Percentiles rank a stretch among this genome's conserved stretches.
phyloP scores from a whole-genome alignment of 64 coral and sea anemone species.

The Exaiptasia diaphana region DNA sequence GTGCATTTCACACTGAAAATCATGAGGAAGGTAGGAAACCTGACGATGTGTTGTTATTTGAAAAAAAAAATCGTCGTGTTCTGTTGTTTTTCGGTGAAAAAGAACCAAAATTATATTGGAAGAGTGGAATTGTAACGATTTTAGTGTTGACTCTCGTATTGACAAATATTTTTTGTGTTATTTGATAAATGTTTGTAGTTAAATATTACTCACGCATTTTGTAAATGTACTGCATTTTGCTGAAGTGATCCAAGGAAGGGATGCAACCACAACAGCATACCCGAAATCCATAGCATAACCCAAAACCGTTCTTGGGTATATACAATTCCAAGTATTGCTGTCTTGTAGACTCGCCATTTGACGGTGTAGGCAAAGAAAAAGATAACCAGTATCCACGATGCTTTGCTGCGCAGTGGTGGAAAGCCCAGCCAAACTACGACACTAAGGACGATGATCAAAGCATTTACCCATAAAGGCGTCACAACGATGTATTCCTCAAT shows the following conservation, averaged over 20 bases:
- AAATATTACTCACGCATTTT: slow-evolving; percentile 39
- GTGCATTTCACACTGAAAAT: too few relatives aligned
- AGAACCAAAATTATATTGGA: too few relatives aligned
- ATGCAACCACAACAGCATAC: slow-evolving; percentile 35
- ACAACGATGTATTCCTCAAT: slow-evolving; percentile 61
- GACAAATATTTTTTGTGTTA: too few relatives aligned
- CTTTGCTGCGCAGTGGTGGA: slow-evolving; percentile 61
- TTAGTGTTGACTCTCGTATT: too few relatives aligned
- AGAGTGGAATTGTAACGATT: too few relatives aligned
- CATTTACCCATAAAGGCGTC: slow-evolving; percentile 53
- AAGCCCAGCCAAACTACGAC: slow-evolving; percentile 51
- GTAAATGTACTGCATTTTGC: slow-evolving; percentile 26
- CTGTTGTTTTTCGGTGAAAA: too few relatives aligned
- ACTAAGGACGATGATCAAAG: slow-evolving; percentile 45
- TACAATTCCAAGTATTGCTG: background rate
- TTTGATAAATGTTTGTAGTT: too few relatives aligned
- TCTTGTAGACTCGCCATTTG: slow-evolving; percentile 68
- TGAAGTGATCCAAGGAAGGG: slow-evolving; percentile 59
- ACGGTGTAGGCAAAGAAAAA: slow-evolving; percentile 73
- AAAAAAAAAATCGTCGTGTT: too few relatives aligned
- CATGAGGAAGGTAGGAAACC: too few relatives aligned
- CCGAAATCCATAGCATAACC: slow-evolving; percentile 30
- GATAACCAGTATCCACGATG: slow-evolving; percentile 29
- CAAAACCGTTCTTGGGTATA: background rate
- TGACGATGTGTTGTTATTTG: too few relatives aligned